phyloP scores from a whole-genome alignment of 2,888 invertebrate genomes.

The Mystacides longicornis region DNA sequence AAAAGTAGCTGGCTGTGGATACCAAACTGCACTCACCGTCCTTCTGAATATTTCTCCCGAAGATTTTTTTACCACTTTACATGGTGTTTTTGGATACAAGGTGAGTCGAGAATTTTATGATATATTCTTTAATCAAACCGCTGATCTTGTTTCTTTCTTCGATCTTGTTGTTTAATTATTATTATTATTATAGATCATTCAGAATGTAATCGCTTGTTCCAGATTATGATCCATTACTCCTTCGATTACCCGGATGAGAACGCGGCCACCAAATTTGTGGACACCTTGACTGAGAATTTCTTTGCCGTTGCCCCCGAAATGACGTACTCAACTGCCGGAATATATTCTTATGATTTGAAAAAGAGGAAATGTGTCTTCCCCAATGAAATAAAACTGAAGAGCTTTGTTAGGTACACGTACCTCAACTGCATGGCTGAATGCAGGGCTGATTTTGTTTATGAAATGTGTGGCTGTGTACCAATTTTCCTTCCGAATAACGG shows the following conservation, averaged over 20 bases:
- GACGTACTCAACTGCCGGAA: constrained; percentile 53
- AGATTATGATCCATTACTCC: constrained; percentile 58
- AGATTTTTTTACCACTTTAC: constrained; percentile 55
- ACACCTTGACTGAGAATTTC: constrained; percentile 50
- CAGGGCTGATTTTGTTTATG: constrained; percentile 40
- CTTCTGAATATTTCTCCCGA: constrained; percentile 47
- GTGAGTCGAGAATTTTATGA: constrained; percentile 32
- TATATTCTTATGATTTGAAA: constrained; percentile 41
- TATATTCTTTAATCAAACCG: too few species aligned
- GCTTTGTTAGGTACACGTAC: constrained; percentile 46
- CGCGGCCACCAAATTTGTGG: constrained; percentile 51
- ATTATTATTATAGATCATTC: neutral
- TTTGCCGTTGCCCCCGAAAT: constrained; percentile 56
- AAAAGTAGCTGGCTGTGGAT: constrained; percentile 60
- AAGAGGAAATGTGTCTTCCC: constrained; percentile 53
- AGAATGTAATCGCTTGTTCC: constrained; percentile 9
- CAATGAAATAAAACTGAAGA: constrained; percentile 38
- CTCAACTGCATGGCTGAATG: constrained; percentile 59
- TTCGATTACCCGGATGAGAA: constrained; percentile 58
- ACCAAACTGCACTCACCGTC: constrained; percentile 57
- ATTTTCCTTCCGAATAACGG: constrained; percentile 46
- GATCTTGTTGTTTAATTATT: too few species aligned
- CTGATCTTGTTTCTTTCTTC: too few species aligned
- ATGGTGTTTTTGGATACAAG: constrained; percentile 55
- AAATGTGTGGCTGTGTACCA: constrained; percentile 55